Conservation (phyloP, 2,888 invertebrate species). For the Epirrhoe tristata region DNA sequence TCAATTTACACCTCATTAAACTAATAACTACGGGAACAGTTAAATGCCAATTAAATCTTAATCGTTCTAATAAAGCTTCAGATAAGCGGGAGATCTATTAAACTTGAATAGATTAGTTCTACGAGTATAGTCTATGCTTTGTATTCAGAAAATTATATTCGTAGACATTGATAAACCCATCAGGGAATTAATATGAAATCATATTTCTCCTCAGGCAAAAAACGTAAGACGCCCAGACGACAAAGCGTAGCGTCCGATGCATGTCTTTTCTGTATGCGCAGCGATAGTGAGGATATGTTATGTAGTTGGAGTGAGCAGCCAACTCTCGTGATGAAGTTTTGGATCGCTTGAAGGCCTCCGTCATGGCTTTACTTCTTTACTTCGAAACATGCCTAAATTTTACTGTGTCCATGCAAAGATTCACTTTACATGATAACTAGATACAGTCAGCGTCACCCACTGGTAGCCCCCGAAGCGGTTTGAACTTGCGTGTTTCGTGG, state of each 20-base stretch:
- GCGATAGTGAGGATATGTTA: too few species aligned
- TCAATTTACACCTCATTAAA: constrained; percentile 58
- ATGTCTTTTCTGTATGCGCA: too few species aligned
- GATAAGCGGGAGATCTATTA: constrained; percentile 18
- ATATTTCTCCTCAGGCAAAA: too few species aligned
- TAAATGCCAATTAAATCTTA: constrained; percentile 47
- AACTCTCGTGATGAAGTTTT: too few species aligned
- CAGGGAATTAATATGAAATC: too few species aligned
- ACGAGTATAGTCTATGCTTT: constrained; percentile 13
- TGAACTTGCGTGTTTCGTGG: too few species aligned
- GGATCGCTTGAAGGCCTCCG: too few species aligned
- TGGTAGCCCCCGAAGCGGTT: too few species aligned
- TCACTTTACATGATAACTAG: neutral
- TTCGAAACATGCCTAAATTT: neutral
- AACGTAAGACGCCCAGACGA: too few species aligned
- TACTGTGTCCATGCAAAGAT: neutral
- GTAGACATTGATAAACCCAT: neutral
- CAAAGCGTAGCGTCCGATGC: too few species aligned
- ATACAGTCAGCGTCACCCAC: neutral
- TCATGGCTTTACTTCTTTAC: too few species aligned
- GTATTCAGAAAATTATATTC: neutral
- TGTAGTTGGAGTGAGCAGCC: too few species aligned
- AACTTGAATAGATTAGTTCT: constrained; percentile 6
- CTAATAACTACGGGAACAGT: constrained; percentile 50
- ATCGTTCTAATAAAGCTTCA: constrained; percentile 26